These are phyloP conservation scores for Merops nubicus DNA, from an alignment of 2,113 vertebrate genomes.

Conservation along the genomic window DNA sequence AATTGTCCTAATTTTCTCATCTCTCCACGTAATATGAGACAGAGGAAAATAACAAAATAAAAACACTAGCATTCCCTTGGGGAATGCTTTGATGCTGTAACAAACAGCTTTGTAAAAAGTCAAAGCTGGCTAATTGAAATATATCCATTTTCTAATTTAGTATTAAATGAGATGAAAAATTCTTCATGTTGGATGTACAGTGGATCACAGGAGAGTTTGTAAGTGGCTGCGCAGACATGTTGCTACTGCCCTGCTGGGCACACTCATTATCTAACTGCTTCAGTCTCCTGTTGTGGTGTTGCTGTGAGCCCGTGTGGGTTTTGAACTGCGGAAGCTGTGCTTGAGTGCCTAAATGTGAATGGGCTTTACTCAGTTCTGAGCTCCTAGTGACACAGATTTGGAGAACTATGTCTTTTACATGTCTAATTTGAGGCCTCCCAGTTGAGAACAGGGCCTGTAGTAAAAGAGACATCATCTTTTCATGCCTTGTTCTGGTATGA, in stretches of 20 bases:
- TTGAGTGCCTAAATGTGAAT: not conserved
- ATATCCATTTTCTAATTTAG: not conserved
- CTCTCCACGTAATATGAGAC: not conserved
- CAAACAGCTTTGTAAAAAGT: constrained; percentile 17
- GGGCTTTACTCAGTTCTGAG: not conserved
- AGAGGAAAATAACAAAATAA: not conserved
- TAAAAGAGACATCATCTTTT: not conserved
- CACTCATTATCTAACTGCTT: not conserved
- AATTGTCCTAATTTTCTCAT: not conserved
- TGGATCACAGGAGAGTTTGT: not conserved
- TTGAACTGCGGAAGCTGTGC: not conserved
- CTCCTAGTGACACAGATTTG: too few relatives aligned
- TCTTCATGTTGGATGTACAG: not conserved
- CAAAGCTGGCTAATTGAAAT: constrained; percentile 26
- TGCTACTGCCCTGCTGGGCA: not conserved
- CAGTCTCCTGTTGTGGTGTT: not conserved
- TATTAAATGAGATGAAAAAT: constrained; percentile 11
- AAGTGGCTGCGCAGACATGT: not conserved
- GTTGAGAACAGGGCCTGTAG: not conserved
- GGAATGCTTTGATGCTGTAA: constrained; percentile 1
- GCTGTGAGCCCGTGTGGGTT: not conserved
- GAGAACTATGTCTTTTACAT: not conserved
- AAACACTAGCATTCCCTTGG: not conserved
- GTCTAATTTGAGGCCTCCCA: not conserved
- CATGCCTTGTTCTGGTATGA: not conserved